These are phyloP conservation scores for Malaclemys terrapin DNA, from an alignment of 2,113 vertebrate species.

Conservation along the genomic window DNA sequence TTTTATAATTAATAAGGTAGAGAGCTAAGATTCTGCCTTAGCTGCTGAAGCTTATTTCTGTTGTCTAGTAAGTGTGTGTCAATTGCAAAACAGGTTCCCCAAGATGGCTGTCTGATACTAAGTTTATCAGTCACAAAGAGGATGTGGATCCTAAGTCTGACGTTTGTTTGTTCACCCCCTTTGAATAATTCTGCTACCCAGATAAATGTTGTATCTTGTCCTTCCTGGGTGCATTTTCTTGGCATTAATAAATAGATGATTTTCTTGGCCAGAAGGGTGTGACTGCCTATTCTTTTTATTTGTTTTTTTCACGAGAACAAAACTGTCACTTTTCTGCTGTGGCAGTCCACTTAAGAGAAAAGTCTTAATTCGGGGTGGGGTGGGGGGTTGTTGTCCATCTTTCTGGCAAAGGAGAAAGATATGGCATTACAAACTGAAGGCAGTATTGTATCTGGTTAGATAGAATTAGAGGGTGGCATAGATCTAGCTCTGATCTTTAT, in stretches of 20 bases:
- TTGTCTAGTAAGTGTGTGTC: neutral
- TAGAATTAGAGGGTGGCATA: neutral
- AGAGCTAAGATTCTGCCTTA: neutral
- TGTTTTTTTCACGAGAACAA: neutral
- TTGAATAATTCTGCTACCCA: neutral
- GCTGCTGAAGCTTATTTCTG: neutral
- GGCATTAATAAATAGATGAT: neutral
- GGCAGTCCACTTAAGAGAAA: neutral
- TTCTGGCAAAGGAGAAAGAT: neutral
- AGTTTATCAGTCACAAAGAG: conserved; percentile 10
- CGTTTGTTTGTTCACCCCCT: neutral
- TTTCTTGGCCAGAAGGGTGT: conserved; percentile 29
- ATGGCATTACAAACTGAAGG: neutral
- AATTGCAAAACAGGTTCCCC: neutral
- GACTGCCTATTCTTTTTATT: conserved; percentile 18
- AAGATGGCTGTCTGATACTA: neutral
- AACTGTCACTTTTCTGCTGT: neutral
- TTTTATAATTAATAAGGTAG: neutral
- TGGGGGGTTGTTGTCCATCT: no score
- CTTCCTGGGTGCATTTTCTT: neutral
- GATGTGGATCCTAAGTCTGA: neutral
- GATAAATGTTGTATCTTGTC: neutral
- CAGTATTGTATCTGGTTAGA: no score
- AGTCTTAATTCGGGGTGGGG: neutral
- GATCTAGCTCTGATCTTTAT: neutral